phyloP scores from a whole-genome alignment of 2,113 vertebrate species.

The Phalacrocorax pelagicus region DNA sequence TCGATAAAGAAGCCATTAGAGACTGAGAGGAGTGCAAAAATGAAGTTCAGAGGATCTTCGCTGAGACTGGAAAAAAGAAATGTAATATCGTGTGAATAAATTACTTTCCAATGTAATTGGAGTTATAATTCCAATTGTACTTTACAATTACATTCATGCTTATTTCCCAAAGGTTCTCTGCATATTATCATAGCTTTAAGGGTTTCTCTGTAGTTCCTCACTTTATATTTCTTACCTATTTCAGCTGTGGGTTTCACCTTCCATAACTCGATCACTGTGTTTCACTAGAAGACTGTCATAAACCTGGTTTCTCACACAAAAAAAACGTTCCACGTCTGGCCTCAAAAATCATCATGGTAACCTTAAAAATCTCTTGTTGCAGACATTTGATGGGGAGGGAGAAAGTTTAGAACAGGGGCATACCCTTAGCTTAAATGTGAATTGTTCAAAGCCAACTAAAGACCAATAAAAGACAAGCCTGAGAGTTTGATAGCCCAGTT shows the following conservation, averaged over 20 bases:
- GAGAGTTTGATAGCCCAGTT: background rate
- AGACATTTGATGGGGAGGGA: background rate
- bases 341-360: background rate
- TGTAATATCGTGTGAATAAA: background rate
- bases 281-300: background rate
- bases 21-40: background rate
- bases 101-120: background rate
- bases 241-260: background rate
- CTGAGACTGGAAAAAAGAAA: background rate
- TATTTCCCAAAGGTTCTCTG: slow-evolving; percentile 26
- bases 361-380: background rate
- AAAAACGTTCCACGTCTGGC: background rate
- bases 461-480: background rate
- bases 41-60: background rate
- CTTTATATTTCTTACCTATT: background rate
- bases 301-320: background rate
- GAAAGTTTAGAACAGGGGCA: background rate
- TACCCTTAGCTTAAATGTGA: background rate
- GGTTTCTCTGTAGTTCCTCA: background rate
- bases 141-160: background rate
- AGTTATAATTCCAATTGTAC: background rate
- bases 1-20: background rate
- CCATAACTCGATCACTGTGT: background rate
- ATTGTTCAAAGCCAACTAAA: background rate
- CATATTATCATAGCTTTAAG: background rate